Evolutionary conservation across 1,140 invertebrate genomes (phyloP), one percentile per base, ranked within the genome.

Genomic region (Sarcophaga bullata): DNA sequence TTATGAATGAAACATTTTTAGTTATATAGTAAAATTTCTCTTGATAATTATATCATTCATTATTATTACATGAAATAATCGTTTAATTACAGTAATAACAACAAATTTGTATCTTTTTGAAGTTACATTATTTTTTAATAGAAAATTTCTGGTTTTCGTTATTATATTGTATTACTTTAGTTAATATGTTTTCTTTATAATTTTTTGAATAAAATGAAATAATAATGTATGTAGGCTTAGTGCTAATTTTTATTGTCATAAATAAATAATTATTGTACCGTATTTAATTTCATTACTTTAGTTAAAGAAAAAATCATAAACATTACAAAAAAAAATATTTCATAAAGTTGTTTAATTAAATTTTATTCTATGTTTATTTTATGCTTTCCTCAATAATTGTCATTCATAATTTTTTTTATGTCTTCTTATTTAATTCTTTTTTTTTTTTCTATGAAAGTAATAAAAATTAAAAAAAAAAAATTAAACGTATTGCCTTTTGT

Each of bases 191-290:
- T 37, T 25, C 5, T 19, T 49, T 78, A 25, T 76, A 49, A 76
- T 50, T 78, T 50, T 78, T 78, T 49, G 49, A 75, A n/a, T 76
- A 76, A 47, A 76, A n/a, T 76, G 73, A 76, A 47, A 76, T 49
- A 49, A 76, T 25, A 25, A 68, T 68, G 8, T 52, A 52, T 78
- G n/a, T 78, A 78, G 48, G 75, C 17, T 78, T 50, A 78, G 75
- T 78, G 48, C 50, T 52, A 78, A 78, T 46, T 50, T 25, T 52
- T 50, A 25, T 78, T 50, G 50, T 25, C 48, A 10, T 78, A 52
- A 78, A 50, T 62, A 72, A 62, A n/a, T 49, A 17, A 78, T 78
- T 78, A 78, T 52, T 78, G 75, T 78, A 78, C 17, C 50, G 15
- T 76, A 76, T 76, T 76, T 76, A 49, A 76, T 15, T 76, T 76